phyloP scores from a whole-genome alignment of 1,140 invertebrate genomes.

The Babylonia areolata region DNA sequence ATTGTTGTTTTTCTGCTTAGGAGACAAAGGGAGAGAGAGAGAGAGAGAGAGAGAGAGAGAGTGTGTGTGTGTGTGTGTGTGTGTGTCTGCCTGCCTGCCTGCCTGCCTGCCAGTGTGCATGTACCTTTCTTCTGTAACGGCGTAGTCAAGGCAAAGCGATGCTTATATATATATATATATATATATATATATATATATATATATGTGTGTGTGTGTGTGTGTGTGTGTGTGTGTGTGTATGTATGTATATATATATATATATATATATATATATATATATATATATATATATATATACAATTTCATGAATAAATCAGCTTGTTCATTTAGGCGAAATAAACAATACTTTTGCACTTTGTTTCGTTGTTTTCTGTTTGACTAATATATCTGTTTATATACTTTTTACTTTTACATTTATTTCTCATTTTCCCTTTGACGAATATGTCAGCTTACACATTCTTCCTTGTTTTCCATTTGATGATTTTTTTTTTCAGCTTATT shows the following conservation, averaged over 20 bases:
- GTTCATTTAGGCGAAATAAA: too few relatives aligned
- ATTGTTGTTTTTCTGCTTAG: too few relatives aligned
- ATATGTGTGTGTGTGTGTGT: constrained; percentile 14
- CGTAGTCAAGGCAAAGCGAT: too few relatives aligned
- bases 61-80: constrained; percentile 16
- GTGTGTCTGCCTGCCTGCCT: not conserved
- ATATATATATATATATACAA: too few relatives aligned
- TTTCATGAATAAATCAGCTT: not conserved
- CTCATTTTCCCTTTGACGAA: not conserved
- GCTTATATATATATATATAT: not conserved
- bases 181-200: not conserved
- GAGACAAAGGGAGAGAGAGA: too few relatives aligned
- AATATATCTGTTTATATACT: not conserved
- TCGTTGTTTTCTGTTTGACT: too few relatives aligned
- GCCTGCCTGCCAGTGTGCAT: not conserved
- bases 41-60: too few relatives aligned
- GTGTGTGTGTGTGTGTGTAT: constrained; percentile 12
- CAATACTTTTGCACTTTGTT: too few relatives aligned
- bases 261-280: too few relatives aligned
- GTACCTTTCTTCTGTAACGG: not conserved
- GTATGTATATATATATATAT: not conserved
- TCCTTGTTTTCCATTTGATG: not conserved
- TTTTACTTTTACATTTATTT: too few relatives aligned
- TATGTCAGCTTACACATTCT: not conserved
- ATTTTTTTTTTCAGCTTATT: too few relatives aligned